phyloP scores from a whole-genome alignment of 35 echinoderm and acorn worm species.

The Ophioderma brevispina region DNA sequence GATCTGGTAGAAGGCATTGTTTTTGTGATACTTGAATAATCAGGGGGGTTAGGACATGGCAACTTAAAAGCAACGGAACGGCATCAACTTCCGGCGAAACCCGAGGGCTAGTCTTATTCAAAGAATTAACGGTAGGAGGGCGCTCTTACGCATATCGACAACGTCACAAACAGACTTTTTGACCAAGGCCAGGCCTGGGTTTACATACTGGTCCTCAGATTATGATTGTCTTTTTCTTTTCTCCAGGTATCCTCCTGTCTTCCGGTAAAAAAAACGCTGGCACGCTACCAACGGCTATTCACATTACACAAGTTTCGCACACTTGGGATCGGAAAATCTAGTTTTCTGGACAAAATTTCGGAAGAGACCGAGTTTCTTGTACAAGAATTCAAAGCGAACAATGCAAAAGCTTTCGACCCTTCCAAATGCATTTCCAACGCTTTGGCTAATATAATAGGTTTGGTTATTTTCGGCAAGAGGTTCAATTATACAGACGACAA shows the following conservation, averaged over 20 bases:
- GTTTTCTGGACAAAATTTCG: background rate
- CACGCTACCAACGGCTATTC: background rate
- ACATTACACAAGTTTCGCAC: background rate
- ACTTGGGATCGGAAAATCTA: background rate
- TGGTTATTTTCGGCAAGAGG: constrained; percentile 34
- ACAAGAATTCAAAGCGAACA: background rate
- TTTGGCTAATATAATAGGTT: constrained; percentile 51
- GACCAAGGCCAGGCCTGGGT: too few relatives aligned
- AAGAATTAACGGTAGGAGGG: too few relatives aligned
- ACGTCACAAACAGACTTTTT: too few relatives aligned
- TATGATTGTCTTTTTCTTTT: background rate
- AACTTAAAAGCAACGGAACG: too few relatives aligned
- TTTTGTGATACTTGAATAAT: too few relatives aligned
- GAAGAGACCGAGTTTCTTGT: background rate
- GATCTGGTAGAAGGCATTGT: too few relatives aligned
- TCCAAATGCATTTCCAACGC: constrained; percentile 19
- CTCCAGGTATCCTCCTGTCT: background rate
- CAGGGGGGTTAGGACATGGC: too few relatives aligned
- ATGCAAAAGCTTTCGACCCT: background rate
- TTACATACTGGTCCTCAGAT: too few relatives aligned
- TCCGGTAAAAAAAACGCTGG: background rate
- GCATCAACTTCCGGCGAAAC: too few relatives aligned
- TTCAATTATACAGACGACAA: constrained; percentile 3
- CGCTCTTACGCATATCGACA: too few relatives aligned
- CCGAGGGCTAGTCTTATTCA: too few relatives aligned